phyloP scores from a whole-genome alignment of 2,888 invertebrate species.

The Calameuta idolon region DNA sequence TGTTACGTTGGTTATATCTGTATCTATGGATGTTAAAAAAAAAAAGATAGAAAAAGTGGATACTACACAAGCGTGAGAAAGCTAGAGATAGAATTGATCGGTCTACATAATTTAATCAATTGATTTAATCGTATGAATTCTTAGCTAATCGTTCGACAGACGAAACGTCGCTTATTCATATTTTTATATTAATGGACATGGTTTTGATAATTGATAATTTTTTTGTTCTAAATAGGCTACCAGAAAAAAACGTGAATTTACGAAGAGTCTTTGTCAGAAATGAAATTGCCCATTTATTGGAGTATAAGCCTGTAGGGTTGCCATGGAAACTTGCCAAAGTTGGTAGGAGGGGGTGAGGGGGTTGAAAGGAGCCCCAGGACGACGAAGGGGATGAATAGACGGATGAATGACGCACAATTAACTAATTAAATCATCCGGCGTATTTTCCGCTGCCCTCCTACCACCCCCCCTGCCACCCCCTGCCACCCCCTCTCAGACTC shows the following conservation, averaged over 20 bases:
- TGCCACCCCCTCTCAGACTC: constrained; percentile 25
- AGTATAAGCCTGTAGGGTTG: constrained; percentile 43
- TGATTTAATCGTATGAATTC: neutral
- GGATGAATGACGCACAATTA: constrained; percentile 67
- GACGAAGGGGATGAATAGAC: constrained; percentile 63
- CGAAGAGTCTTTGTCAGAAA: neutral
- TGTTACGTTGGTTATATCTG: neutral
- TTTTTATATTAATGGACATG: neutral
- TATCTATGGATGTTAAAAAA: constrained; percentile 4
- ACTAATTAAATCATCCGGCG: constrained; percentile 66
- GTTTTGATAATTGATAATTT: neutral
- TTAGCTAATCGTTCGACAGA: neutral
- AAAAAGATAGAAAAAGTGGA: constrained; percentile 6
- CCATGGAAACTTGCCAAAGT: constrained; percentile 52
- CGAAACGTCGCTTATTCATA: neutral
- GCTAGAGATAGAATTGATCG: neutral
- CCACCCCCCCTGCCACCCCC: constrained; percentile 16
- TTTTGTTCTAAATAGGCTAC: neutral
- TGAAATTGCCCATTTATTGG: constrained; percentile 5
- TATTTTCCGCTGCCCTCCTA: constrained; percentile 46
- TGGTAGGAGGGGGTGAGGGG: constrained; percentile 38
- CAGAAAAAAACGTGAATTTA: neutral
- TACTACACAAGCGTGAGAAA: neutral
- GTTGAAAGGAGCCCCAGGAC: constrained; percentile 30
- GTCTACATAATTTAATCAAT: neutral